Base-by-base conservation (phyloP, 2,888 invertebrate genomes). In the Hirtodrosophila confusa region DNA sequence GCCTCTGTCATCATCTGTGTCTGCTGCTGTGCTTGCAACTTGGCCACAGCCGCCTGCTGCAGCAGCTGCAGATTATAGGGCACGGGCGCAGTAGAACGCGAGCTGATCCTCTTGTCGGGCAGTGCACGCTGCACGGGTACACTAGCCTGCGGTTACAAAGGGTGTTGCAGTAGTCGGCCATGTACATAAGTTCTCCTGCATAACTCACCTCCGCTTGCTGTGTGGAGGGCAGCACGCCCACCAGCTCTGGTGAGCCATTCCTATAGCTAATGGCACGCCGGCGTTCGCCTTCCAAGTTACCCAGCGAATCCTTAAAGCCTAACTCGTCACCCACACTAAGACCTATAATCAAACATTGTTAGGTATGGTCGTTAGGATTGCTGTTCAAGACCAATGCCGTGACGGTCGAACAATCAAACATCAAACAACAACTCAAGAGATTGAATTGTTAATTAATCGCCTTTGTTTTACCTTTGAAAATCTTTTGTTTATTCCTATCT, bases 301-400 rank as follows among this genome's bases (percentile, higher is more conserved):
- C 95, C 44, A 97, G 91, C 0, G 97, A 96, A 88, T 97, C 96
- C 75, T 94, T 93, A 89, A 97, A 97, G 27, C 97, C 97, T 65
- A 97, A 92, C 90, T 97, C 97, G 88, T 97, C 97, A 11, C 97
- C 97, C 11, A 97, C 92, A 88, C 96, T 96, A 91, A 97, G 96
- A 77, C 97, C 97, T 96, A 67, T 29, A 80, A 74, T 24, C 45
- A 61, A 66, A 56, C 11, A 53, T 44, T 8, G n/a, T 78, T 65
- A 56, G 27, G 3, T 61, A 11, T 24, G 1, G 27, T 4, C 27
- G 27, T 27, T 27, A 27, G 27, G 27, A 6, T 27, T 4, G 49
- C 50, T 48, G 9, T 60, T 69, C 11, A 31, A 35, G 44, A 31
- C 23, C 27, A 12, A 40, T 7, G 36, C 8, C 29, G 31, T 41